Evolutionary conservation across 2,113 vertebrate genomes (phyloP).

Genomic region (Nibea albiflora): DNA sequence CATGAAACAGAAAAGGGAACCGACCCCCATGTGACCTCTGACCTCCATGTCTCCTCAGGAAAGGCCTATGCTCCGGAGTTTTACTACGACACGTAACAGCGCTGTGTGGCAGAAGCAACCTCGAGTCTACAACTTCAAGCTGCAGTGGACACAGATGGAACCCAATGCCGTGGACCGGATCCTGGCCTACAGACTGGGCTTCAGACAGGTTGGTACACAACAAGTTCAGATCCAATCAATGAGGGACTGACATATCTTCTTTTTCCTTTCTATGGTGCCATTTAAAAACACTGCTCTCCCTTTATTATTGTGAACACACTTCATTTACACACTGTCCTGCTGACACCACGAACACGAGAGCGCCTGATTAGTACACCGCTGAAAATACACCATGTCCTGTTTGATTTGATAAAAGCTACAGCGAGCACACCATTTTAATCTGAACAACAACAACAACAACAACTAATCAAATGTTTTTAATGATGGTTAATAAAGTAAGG

Average conservation of each 20-base stretch:
- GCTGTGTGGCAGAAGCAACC: slow-evolving; percentile 93
- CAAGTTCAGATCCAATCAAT: no score
- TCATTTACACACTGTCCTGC: neutral
- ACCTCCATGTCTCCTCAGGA: slow-evolving; percentile 79
- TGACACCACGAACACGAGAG: no score
- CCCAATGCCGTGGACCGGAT: slow-evolving; percentile 91
- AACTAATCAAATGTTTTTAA: no score
- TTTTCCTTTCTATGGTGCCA: no score
- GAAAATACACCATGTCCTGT: neutral
- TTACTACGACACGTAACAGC: slow-evolving; percentile 93
- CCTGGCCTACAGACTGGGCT: slow-evolving; percentile 91
- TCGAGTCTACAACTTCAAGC: slow-evolving; percentile 91
- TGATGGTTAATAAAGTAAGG: no score
- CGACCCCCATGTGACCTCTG: neutral
- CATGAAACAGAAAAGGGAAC: no score
- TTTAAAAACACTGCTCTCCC: neutral
- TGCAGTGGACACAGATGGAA: slow-evolving; percentile 98
- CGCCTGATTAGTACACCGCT: no score
- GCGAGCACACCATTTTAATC: no score
- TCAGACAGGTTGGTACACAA: slow-evolving; percentile 88
- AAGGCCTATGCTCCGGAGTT: slow-evolving; percentile 95
- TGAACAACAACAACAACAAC: no score
- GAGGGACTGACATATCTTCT: no score
- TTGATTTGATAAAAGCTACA: no score
- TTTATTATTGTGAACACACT: neutral